Evolutionary conservation across 2,888 invertebrate genomes (phyloP), one percentile per base, ranked within the genome.

Genomic region (Oscheius sp.): DNA sequence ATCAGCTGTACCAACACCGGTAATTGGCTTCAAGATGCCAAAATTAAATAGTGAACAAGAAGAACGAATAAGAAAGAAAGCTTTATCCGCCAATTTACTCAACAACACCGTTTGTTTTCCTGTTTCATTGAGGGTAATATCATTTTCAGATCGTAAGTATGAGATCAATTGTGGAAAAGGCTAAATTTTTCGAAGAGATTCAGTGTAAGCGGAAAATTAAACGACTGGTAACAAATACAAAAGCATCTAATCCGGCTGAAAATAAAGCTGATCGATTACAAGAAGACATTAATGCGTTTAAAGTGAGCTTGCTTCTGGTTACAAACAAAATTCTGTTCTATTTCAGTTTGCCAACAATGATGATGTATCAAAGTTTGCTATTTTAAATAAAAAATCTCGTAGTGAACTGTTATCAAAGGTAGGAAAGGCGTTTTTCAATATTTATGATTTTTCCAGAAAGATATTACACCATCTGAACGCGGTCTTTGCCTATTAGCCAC

Each of bases 11-110:
- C 63, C 63, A 6, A 63, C 63, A 13, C 63, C 63, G 2, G 43
- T 43, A 63, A 63, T 63, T 43, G 63, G 63, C 18, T 63, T 43
- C 46, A 63, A 23, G 21, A 45, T 63, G 63, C 63, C 63, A 21
- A 43, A 63, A 3, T 23, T 63, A n/a, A 43, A 45, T 13, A 21
- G 21, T 21, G 13, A 23, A 23, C 43, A 1, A 23, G n/a, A 45
- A 45, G 13, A 25, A 12, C 3, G 9, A 35, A n/a, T n/a, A n/a
- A 9, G 35, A 35, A 35, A 35, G 9, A 35, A 35, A 9, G 9
- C 9, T 3, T 35, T 35, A 35, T 35, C 66, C 29, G 52, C 66
- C n/a, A 52, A 66, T 25, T 27, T 66, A 16, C 52, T 66, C 3
- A 66, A 66, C 16, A 66, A 66, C 29, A 13, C 46, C 16, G 66